Base-by-base conservation (phyloP, 2,113 vertebrate genomes). In the Lamprologus lemairii region DNA sequence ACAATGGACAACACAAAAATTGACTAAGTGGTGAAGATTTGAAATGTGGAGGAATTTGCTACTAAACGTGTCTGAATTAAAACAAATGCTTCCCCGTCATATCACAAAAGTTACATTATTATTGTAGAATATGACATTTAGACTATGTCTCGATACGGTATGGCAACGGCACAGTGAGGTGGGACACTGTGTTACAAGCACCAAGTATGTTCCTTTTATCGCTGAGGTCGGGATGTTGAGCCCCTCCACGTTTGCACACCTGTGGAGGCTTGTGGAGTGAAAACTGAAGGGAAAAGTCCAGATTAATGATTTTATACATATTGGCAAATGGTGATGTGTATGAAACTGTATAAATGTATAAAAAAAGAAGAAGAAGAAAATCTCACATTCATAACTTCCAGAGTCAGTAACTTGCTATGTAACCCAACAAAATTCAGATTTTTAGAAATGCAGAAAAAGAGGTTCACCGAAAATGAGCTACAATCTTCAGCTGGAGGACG, bases 401-500 rank as follows among this genome's bases (percentile, higher is more conserved):
- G 84, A 87, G 88, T 91, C 91, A 60, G 87, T 75, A 58, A 42
- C 86, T 83, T 63, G 54, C 91, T 84, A 85, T 83, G 86, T 84
- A 87, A 93, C 83, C 42, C 42, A 58, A 94, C 54, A 84, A 88
- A 86, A 91, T 71, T 86, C 49, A 26, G 82, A 90, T 86, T 86
- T 68, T 86, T 86, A 88, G 87, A 94, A 51, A 88, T 89, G 83
- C 58, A 84, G 88, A 93, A 92, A 73, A 83, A 88, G 83, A 83
- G 53, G 57, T 92, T 92, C 63, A 83, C 93, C 86, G 75, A 93
- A 82, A 21, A 92, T 89, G 90, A 94, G 92, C 94, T 95, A 94
- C 95, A 95, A 95, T 95, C 95, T 84, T 95, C 86, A 84, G 91
- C 93, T 94, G 92, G 90, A 94, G 91, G 87, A 94, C 94, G 93